phyloP scores from a whole-genome alignment of 2,888 invertebrate genomes.

The Thymelicus acteon region DNA sequence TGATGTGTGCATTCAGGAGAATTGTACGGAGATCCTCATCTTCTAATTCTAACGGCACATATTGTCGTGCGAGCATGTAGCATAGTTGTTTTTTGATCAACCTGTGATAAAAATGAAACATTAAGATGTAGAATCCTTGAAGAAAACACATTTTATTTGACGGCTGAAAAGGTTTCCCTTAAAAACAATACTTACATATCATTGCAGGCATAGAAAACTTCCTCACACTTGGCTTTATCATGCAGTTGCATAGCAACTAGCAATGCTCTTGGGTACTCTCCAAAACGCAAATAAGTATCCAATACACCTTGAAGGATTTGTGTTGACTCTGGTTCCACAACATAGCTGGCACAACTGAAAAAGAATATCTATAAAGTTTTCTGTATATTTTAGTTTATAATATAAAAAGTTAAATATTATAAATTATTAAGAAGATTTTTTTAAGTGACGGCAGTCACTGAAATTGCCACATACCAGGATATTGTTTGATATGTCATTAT shows the following conservation, averaged over 20 bases:
- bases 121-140: no score
- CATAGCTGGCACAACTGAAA: constrained; percentile 96
- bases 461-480: no score
- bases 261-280: constrained; percentile 95
- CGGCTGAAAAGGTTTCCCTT: no score
- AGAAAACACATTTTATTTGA: no score
- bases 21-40: constrained; percentile 94
- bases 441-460: no score
- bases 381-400: no score
- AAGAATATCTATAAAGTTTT: background rate
- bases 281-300: constrained; percentile 93
- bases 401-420: no score
- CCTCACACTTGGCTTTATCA: constrained; percentile 90
- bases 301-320: constrained; percentile 93
- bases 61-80: constrained; percentile 97
- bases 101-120: constrained; percentile 72
- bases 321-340: constrained; percentile 96
- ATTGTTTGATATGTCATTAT: no score
- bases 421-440: no score
- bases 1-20: constrained; percentile 96
- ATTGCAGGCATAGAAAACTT: constrained; percentile 92
- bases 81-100: constrained; percentile 96
- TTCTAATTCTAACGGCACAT: constrained; percentile 93
- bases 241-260: constrained; percentile 96
- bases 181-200: constrained; percentile 88